Base-by-base conservation (phyloP, 1,140 invertebrate genomes). In the Drosophila kanapiae region DNA sequence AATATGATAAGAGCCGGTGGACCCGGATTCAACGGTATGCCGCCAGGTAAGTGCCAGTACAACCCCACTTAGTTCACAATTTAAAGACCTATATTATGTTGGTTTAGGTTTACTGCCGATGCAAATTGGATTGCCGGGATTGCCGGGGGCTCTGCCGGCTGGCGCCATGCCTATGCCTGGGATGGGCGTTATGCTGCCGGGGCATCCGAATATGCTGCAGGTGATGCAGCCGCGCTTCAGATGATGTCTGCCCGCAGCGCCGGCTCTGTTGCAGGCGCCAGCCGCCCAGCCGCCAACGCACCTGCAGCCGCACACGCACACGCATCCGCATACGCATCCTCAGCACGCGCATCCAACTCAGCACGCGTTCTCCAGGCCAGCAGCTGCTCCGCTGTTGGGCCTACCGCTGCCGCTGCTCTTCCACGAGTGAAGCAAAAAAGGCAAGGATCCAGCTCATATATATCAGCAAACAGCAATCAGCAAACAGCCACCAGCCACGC, bases 181-280 rank as follows among this genome's bases (percentile, higher is more conserved):
- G 88, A 95, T 96, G 94, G 94, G 96, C 90, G 95, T 95, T 63
- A 94, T 96, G 93, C 94, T 95, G 72, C 95, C 95, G 42, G 95
- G 95, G 45, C 95, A 95, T 92, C 94, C 95, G 76, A 95, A 95
- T 91, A 94, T 95, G 81, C 74, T 93, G 64, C 95, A 95, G 70
- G 95, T 96, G 94, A 96, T 96, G 95, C 95, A 95, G 92, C 95
- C 95, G 63, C 95, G 96, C 92, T 96, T 96, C 93, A 96, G 96
- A 96, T 96, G 96, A 96, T 96, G 84, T 80, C 59, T 88, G 80
- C 69, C 95, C 81, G 94, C 60, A 54, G 79, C 74, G 85, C 78
- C 82, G 37, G 80, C 85, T 53, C 65, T 90, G 69, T 68, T 88
- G 78, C 85, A 84, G 82, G 81, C 85, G 63, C 85, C 84, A 53